These are phyloP conservation scores for Liposcelis brunnea DNA, from an alignment of 2,888 invertebrate genomes.

Conservation along the genomic window DNA sequence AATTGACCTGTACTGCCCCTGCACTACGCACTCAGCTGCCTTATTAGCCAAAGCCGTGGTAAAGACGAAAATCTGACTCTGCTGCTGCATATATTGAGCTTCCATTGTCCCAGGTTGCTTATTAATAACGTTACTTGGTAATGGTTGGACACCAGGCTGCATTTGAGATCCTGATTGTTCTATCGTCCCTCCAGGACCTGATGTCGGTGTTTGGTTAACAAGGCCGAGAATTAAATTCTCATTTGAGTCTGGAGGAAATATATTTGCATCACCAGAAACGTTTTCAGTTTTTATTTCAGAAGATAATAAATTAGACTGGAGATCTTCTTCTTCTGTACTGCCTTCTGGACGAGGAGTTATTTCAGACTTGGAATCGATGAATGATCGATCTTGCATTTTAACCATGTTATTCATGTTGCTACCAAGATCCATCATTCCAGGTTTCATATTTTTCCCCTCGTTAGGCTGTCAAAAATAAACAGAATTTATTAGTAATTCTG, in stretches of 20 bases:
- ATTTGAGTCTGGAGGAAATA: neutral
- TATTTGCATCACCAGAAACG: neutral
- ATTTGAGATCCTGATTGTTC: too few species aligned
- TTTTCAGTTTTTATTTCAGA: slow-evolving; percentile 3
- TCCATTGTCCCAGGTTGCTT: slow-evolving; percentile 61
- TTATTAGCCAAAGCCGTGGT: slow-evolving; percentile 86
- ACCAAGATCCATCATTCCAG: neutral
- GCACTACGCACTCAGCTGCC: slow-evolving; percentile 81
- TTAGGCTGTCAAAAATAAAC: neutral
- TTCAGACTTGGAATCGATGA: neutral
- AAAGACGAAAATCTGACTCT: slow-evolving; percentile 96
- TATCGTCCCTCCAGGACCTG: too few species aligned
- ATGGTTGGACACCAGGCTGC: slow-evolving; percentile 40
- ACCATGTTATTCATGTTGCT: too few species aligned
- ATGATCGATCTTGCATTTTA: neutral
- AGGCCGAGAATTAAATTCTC: too few species aligned
- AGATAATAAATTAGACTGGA: neutral
- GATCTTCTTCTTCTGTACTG: slow-evolving; percentile 3
- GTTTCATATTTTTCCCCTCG: neutral
- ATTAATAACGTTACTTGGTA: slow-evolving; percentile 59
- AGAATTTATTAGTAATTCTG: too few species aligned
- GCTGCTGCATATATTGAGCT: slow-evolving; percentile 83
- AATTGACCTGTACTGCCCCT: slow-evolving; percentile 78
- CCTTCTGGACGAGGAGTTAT: neutral
- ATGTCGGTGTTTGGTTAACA: too few species aligned